Evolutionary conservation across 1,140 invertebrate species (phyloP).

Genomic region (Micrasema minimum): DNA sequence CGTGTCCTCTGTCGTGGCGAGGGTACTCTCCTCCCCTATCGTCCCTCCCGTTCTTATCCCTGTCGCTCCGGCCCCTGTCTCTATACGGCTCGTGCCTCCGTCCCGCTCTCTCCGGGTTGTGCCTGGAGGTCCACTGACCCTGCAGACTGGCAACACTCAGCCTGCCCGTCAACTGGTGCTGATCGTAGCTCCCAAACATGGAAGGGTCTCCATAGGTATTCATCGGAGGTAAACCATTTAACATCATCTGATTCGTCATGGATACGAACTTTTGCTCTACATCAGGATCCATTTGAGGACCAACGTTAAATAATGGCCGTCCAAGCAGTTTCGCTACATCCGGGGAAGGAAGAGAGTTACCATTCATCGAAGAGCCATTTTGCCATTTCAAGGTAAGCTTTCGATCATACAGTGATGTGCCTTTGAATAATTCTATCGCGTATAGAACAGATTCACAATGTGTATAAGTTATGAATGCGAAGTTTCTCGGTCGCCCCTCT

Average conservation of each 20-base stretch:
- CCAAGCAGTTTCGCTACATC: conserved; percentile 50
- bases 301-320: conserved; percentile 58
- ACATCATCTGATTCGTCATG: conserved; percentile 57
- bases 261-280: conserved; percentile 58
- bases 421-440: conserved; percentile 76
- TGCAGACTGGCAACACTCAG: conserved; percentile 62
- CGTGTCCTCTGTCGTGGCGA: neutral
- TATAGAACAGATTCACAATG: conserved; percentile 79
- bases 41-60: neutral
- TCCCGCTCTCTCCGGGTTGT: conserved; percentile 48
- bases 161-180: conserved; percentile 51
- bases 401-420: conserved; percentile 69
- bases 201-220: conserved; percentile 18
- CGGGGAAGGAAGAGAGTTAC: conserved; percentile 52
- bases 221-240: conserved; percentile 12
- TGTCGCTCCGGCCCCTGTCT: neutral
- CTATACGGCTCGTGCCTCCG: conserved; percentile 43
- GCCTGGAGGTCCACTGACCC: conserved; percentile 63
- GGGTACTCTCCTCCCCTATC: neutral
- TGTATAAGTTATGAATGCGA: conserved; percentile 80
- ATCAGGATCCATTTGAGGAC: conserved; percentile 53
- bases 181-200: conserved; percentile 11
- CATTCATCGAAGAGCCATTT: conserved; percentile 53
- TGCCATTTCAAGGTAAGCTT: conserved; percentile 60
- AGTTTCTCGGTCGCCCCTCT: conserved; percentile 74